phyloP scores from a whole-genome alignment of 2,888 invertebrate genomes.

The Plagodis dolabraria region DNA sequence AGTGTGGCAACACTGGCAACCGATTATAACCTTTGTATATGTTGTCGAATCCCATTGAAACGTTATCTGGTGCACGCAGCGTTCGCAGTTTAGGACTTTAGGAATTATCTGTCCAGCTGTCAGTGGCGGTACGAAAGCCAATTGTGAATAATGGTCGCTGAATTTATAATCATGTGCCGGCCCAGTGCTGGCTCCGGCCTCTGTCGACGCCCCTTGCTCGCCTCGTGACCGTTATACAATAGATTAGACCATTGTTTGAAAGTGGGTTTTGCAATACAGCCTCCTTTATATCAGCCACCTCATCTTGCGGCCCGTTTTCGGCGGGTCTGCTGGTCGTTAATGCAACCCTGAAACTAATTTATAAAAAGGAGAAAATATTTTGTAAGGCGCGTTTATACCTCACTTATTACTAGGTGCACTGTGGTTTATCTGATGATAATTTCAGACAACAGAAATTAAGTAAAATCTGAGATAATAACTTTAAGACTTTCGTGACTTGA shows the following conservation, averaged over 20 bases:
- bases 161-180: constrained; percentile 44
- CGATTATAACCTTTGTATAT: constrained; percentile 49
- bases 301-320: constrained; percentile 24
- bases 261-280: constrained; percentile 37
- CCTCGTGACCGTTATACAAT: constrained; percentile 37
- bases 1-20: constrained; percentile 33
- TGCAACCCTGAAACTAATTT: constrained; percentile 24
- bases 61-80: constrained; percentile 76
- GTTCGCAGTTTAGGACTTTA: constrained; percentile 75
- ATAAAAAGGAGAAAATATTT: constrained; percentile 21
- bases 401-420: constrained; percentile 6
- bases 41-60: constrained; percentile 67
- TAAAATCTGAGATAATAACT: too few species aligned
- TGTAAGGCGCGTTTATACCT: constrained; percentile 9
- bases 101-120: constrained; percentile 75
- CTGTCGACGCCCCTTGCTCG: constrained; percentile 13
- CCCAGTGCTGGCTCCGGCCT: constrained; percentile 23
- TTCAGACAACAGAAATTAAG: too few species aligned
- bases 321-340: constrained; percentile 19
- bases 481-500: too few species aligned
- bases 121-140: constrained; percentile 70
- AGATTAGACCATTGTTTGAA: constrained; percentile 39
- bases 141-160: constrained; percentile 71
- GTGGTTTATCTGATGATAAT: neutral
- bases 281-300: constrained; percentile 35